phyloP scores from a whole-genome alignment of 2,888 invertebrate species.

The Coelinius sp. region DNA sequence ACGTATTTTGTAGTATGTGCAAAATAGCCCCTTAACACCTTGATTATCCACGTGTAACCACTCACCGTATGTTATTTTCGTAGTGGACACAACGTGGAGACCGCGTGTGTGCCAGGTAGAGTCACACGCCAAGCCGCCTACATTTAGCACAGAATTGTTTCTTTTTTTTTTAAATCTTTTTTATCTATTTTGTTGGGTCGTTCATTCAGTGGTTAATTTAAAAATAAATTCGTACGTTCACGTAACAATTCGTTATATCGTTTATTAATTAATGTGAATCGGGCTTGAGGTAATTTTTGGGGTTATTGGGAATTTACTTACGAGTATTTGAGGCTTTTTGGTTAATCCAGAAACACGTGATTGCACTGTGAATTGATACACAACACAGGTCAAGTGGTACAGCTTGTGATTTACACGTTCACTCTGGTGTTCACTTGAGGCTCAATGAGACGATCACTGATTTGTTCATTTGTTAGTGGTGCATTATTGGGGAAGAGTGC shows the following conservation, averaged over 20 bases:
- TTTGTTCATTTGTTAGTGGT: too few relatives aligned
- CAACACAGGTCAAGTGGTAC: not conserved
- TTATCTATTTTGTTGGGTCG: too few relatives aligned
- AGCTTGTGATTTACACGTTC: not conserved
- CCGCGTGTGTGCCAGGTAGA: not conserved
- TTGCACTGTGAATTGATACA: not conserved
- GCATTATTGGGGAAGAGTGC: too few relatives aligned
- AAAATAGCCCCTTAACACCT: too few relatives aligned
- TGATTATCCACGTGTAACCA: not conserved
- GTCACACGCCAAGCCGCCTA: not conserved
- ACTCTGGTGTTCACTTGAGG: not conserved
- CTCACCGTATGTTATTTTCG: not conserved
- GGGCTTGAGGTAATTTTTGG: not conserved
- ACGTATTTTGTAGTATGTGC: not conserved
- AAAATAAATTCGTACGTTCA: not conserved
- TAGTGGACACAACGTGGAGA: not conserved
- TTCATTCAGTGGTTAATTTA: not conserved
- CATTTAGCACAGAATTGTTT: conserved; percentile 2
- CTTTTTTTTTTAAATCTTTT: too few relatives aligned
- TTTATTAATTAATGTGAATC: not conserved
- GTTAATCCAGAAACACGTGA: conserved; percentile 15
- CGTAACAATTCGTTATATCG: not conserved
- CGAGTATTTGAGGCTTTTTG: not conserved
- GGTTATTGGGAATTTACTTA: not conserved
- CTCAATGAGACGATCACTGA: not conserved